Evolutionary conservation across 2,797 vertebrate genomes (phyloP).

Genomic region (Lerista edwardsae): DNA sequence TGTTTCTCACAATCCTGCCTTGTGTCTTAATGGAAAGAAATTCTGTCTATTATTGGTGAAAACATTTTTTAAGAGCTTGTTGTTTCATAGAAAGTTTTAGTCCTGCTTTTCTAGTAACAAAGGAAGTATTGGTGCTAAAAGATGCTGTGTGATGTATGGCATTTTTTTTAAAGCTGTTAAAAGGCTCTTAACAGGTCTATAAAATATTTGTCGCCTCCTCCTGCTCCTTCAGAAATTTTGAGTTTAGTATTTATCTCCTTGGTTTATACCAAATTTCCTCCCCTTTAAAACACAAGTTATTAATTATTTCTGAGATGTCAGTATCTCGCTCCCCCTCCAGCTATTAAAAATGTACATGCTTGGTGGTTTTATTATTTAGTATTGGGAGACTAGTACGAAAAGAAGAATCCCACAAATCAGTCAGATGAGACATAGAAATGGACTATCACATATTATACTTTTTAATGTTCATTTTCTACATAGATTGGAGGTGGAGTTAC

Average conservation of each 20-base stretch:
- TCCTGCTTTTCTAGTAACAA: conserved; percentile 58
- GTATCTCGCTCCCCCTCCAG: conserved; percentile 58
- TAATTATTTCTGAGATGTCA: conserved; percentile 72
- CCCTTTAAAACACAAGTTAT: conserved; percentile 65
- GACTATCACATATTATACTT: conserved; percentile 44
- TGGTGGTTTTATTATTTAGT: conserved; percentile 67
- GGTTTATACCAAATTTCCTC: conserved; percentile 69
- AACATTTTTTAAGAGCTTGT: conserved; percentile 17
- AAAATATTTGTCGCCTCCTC: conserved; percentile 71
- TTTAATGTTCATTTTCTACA: conserved; percentile 60
- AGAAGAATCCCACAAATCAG: conserved; percentile 57
- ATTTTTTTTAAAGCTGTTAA: conserved; percentile 72
- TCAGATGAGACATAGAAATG: conserved; percentile 65
- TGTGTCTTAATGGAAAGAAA: background rate
- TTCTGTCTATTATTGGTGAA: conserved; percentile 25
- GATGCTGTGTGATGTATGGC: conserved; percentile 65
- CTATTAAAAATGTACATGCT: conserved; percentile 68
- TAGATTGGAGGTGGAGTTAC: conserved; percentile 59
- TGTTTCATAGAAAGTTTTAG: conserved; percentile 40
- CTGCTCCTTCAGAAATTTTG: conserved; percentile 69
- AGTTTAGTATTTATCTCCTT: conserved; percentile 72
- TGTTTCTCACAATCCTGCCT: background rate
- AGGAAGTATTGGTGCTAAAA: conserved; percentile 68
- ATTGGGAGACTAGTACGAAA: conserved; percentile 48
- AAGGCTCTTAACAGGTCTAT: conserved; percentile 75